phyloP scores from a whole-genome alignment of 2,797 vertebrate species.

The Notamacropus eugenii region DNA sequence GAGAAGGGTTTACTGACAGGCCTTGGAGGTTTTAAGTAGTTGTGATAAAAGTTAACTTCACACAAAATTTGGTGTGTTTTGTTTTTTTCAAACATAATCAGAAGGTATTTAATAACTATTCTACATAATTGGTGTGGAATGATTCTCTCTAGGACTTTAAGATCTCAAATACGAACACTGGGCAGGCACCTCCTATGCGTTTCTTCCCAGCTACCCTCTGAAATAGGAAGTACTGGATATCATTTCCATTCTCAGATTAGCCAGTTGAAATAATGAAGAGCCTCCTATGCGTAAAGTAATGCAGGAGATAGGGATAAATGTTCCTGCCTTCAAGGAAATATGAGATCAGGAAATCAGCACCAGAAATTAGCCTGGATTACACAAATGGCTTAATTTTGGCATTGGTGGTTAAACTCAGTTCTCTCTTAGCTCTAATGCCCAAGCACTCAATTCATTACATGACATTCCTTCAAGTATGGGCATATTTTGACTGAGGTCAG shows the following conservation, averaged over 20 bases:
- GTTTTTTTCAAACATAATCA: constrained; percentile 1
- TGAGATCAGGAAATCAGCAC: not conserved
- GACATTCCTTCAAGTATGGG: not conserved
- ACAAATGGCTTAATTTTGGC: not conserved
- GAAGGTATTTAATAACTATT: not conserved
- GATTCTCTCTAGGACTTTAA: not conserved
- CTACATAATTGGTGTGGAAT: not conserved
- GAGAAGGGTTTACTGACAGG: not conserved
- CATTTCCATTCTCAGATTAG: not conserved
- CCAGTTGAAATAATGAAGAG: not conserved
- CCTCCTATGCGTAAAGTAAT: not conserved
- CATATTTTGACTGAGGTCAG: not conserved
- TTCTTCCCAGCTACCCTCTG: not conserved
- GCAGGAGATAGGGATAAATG: not conserved
- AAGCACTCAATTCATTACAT: not conserved
- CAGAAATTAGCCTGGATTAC: not conserved
- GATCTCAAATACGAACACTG: not conserved
- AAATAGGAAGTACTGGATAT: not conserved
- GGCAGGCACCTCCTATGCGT: not conserved
- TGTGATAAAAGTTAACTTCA: not conserved
- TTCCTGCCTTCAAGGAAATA: not conserved
- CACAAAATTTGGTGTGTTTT: not conserved
- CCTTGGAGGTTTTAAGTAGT: not conserved
- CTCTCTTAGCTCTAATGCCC: not conserved
- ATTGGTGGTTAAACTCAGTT: not conserved